A percentile compares a stretch with the other conserved stretches of the same genome.
Evolutionary conservation across 2,113 vertebrate species (phyloP).

Genomic region (Halichoerus grypus): DNA sequence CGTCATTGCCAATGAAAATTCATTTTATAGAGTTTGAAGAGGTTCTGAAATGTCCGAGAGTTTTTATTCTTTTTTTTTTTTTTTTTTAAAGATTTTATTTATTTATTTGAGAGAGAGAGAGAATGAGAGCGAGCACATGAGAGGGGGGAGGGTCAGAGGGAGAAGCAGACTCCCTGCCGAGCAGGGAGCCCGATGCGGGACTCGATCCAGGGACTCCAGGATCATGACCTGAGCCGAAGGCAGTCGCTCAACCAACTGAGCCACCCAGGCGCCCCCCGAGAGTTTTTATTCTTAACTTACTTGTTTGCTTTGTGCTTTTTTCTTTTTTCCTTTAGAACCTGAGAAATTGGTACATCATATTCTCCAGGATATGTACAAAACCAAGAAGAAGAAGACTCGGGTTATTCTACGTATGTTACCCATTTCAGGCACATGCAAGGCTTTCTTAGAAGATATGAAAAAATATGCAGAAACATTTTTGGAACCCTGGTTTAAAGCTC

Average conservation of each 20-base stretch:
- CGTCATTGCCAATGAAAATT: neutral
- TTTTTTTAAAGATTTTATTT: neutral
- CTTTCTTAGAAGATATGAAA: constrained; percentile 96
- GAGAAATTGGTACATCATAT: constrained; percentile 96
- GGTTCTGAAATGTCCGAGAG: constrained; percentile 18
- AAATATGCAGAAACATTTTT: constrained; percentile 94
- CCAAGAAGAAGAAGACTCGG: constrained; percentile 95
- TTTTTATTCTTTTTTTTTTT: neutral
- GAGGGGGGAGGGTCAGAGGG: too few species aligned
- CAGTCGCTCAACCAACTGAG: too few species aligned
- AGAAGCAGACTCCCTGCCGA: too few species aligned
- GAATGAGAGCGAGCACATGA: too few species aligned
- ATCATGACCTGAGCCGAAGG: too few species aligned
- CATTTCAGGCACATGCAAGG: constrained; percentile 95
- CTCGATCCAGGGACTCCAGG: too few species aligned
- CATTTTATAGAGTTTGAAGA: neutral
- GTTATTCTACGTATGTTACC: constrained; percentile 97
- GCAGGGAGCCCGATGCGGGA: too few species aligned
- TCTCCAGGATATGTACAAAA: constrained; percentile 93
- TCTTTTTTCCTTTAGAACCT: constrained; percentile 88
- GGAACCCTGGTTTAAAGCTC: constrained; percentile 96
- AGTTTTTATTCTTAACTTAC: neutral
- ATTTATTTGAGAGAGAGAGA: too few species aligned
- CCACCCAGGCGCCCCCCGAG: neutral
- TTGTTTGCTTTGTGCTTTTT: constrained; percentile 4